Evolutionary conservation across 2,797 vertebrate species (phyloP).

Genomic region (Helicolenus hilgendorfi): DNA sequence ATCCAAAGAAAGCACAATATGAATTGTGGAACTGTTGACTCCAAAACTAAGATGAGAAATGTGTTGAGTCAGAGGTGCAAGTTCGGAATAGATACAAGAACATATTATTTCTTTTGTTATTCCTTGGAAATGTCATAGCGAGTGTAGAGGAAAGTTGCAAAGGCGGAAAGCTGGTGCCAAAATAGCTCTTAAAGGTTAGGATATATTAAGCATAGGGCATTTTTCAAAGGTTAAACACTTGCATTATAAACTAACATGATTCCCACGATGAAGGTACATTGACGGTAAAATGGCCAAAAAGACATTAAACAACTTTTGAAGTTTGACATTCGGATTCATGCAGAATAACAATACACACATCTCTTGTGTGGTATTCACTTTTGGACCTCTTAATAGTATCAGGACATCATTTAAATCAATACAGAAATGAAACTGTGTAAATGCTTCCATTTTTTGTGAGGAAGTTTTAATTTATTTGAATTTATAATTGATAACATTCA

Average conservation of each 20-base stretch:
- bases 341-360: neutral
- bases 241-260: constrained; percentile 53
- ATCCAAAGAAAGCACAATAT: constrained; percentile 23
- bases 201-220: constrained; percentile 56
- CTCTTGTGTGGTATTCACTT: neutral
- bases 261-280: constrained; percentile 8
- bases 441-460: no score
- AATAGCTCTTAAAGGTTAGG: constrained; percentile 87
- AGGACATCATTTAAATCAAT: no score
- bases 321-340: neutral
- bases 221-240: constrained; percentile 80
- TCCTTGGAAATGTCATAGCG: constrained; percentile 85
- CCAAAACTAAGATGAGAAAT: constrained; percentile 34
- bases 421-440: no score
- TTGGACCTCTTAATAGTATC: no score
- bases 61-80: neutral
- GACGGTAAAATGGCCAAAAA: constrained; percentile 9
- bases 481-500: no score
- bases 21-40: constrained; percentile 14
- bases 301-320: neutral
- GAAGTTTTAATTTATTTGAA: no score
- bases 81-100: constrained; percentile 23
- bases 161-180: constrained; percentile 51
- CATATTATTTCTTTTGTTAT: constrained; percentile 54
- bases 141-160: constrained; percentile 47